Conservation (phyloP, 1,140 invertebrate genomes). For the Bathynomus jamesi region DNA sequence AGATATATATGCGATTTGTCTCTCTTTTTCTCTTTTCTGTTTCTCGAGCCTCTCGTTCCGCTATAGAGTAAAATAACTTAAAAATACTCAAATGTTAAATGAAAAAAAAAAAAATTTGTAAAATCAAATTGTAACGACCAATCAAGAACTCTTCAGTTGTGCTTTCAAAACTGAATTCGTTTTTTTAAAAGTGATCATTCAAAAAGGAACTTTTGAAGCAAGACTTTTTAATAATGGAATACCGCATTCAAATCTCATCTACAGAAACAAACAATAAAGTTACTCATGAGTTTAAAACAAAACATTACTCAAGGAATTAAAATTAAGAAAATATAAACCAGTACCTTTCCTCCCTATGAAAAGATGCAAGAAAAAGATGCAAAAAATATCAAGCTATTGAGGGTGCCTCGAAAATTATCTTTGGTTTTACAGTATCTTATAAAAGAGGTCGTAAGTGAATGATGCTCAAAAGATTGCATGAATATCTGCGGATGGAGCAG, state of each 20-base stretch:
- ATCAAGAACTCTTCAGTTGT: neutral
- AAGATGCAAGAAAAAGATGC: constrained; percentile 33
- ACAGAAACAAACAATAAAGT: no score
- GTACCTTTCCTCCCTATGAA: constrained; percentile 28
- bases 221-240: neutral
- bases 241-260: neutral
- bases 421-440: constrained; percentile 18
- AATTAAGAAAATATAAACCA: constrained; percentile 16
- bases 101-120: no score
- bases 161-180: neutral
- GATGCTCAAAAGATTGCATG: neutral
- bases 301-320: no score
- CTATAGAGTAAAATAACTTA: constrained; percentile 24
- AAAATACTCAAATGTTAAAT: neutral
- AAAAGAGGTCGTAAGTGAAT: neutral
- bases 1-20: neutral
- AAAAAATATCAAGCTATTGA: constrained; percentile 27
- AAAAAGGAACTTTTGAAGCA: neutral
- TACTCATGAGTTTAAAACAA: no score
- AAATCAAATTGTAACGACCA: no score
- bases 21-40: constrained; percentile 24
- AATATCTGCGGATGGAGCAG: neutral
- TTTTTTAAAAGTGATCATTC: neutral
- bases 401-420: constrained; percentile 23
- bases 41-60: constrained; percentile 28